Evolutionary conservation across 2,113 vertebrate species (phyloP), one percentile per base, ranked within the genome.

Genomic region (Atherinomorus stipes): DNA sequence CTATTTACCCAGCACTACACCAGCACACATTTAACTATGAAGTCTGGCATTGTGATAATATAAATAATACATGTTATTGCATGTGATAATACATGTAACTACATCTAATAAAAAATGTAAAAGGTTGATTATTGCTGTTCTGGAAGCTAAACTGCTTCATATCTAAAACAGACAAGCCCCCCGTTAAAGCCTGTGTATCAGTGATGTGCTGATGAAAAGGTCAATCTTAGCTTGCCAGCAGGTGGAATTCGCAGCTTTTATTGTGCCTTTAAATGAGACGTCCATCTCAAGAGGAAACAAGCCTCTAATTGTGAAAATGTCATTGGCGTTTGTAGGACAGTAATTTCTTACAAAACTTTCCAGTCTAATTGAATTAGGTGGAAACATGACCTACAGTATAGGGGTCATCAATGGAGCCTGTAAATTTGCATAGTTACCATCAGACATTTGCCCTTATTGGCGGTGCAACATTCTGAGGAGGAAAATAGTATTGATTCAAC

Each of bases 231-330:
- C 34, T 56, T 58, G 40, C 26, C 66, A 47, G 66, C 42, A 58
- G 66, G 53, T 71, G 16, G 59, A 72, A 81, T 81, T 81, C 71
- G 23, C 16, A 64, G 26, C 25, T 77, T 68, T 42, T 59, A 50
- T 28, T 77, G 76, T 54, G 37, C 37, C n/a, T n/a, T 21, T 60
- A 50, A 57, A 49, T 51, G 3, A 56, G 16, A 56, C 64, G 40
- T 66, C 25, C 51, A 66, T 59, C 28, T 58, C 45, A 34, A 50
- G 38, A 53, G 19, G 45, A 11, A 34, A 51, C 58, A 56, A 68
- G 16, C 45, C 25, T 71, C 16, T 62, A 79, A 69, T 61, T 69
- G 78, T 59, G 76, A 76, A 85, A 72, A 70, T 67, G 56, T 45
- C 51, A 74, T 49, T 42, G 47, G 37, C 52, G 61, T 66, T 56